Base-by-base conservation (phyloP, 2,797 vertebrate genomes). In the Fringilla coelebs region DNA sequence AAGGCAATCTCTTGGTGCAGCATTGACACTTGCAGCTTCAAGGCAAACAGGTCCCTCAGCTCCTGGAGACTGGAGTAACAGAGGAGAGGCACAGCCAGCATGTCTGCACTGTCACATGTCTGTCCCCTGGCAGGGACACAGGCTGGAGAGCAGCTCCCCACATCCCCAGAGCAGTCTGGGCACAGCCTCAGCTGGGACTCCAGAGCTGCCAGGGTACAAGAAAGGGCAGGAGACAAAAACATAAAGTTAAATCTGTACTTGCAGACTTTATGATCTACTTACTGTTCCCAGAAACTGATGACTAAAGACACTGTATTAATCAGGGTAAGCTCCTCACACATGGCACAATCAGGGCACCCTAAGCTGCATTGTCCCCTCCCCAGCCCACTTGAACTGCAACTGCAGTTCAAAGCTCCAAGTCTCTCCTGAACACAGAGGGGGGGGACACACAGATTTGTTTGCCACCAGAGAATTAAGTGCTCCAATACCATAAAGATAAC, bases 1-100 rank as follows among this genome's bases (percentile, higher is more conserved):
- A 98, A 94, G 84, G 97, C 90, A 38, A 98, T 81, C 93, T 97
- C 96, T 84, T 98, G 97, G 24, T 93, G 75, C 75, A 98, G 88
- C 94, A 97, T 75, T 26, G 94, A 90, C 68, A 98, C 96, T 28
- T 24, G 95, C 32, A 98, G 96, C 73, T 95, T 95, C 75, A 97
- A 93, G 74, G 94, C 58, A 4, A 95, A 97, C 77, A 98, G 78
- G 17, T 97, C 94, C 32, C 93, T 96, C 58, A 98, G 96, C 87
- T 98, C 98, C 76, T 86, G 49, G 57, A 87, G 51, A 40, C 96
- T 97, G 82, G 96, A 97, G 90, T 98, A 98, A 19, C 80, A 62
- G 7, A 98, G 97, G 6, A 96, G 90, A 40, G 95, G 96, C 9
- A 88, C 34, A 43, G 82, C 54, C 85, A 93, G 48, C 16, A 61